Conservation (phyloP, 2,888 invertebrate species). For the Rutpela maculata region DNA sequence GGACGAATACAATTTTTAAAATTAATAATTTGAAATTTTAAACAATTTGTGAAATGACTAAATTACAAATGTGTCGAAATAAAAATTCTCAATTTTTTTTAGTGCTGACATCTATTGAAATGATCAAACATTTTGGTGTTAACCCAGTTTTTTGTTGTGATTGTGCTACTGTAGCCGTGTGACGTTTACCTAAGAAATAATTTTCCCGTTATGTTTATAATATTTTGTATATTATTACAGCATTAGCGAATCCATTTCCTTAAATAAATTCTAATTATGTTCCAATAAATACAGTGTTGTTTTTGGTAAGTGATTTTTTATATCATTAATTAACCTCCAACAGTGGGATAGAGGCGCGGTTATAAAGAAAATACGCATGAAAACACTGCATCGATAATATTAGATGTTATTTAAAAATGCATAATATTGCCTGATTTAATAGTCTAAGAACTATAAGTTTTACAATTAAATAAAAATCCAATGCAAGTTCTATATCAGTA, state of each 20-base stretch:
- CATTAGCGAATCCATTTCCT: conserved; percentile 21
- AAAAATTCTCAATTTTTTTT: background rate
- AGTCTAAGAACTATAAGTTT: background rate
- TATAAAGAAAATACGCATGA: conserved; percentile 40
- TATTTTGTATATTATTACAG: conserved; percentile 39
- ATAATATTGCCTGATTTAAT: background rate
- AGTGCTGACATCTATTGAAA: conserved; percentile 28
- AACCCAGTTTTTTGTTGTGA: conserved; percentile 48
- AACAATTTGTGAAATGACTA: background rate
- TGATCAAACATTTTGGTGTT: conserved; percentile 8
- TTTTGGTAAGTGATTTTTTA: conserved; percentile 31
- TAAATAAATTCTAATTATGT: conserved; percentile 28
- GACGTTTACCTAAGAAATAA: conserved; percentile 43
- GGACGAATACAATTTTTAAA: background rate
- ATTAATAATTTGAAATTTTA: background rate
- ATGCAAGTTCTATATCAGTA: conserved; percentile 3
- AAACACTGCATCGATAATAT: conserved; percentile 26
- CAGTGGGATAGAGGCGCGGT: conserved; percentile 37
- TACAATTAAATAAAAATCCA: background rate
- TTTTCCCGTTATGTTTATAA: conserved; percentile 49
- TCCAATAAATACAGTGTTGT: conserved; percentile 33
- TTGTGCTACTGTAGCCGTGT: conserved; percentile 45
- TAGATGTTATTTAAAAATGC: conserved; percentile 2
- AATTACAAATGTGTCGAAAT: background rate
- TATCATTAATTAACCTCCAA: conserved; percentile 38